These are phyloP conservation scores for Entosphenus tridentatus DNA, from an alignment of 2,113 vertebrate species.

Conservation along the genomic window DNA sequence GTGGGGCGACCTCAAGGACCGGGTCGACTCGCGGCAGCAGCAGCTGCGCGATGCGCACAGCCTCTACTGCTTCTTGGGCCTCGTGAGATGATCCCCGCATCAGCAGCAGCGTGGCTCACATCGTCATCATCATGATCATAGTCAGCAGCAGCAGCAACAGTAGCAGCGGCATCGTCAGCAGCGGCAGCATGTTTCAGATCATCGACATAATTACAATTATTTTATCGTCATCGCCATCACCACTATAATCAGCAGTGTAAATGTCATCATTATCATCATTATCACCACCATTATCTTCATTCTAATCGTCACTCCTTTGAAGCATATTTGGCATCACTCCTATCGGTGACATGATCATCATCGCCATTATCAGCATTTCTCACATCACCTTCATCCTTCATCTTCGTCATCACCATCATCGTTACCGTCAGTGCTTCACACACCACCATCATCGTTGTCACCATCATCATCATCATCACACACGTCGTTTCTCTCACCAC, in stretches of 20 bases:
- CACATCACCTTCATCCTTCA: no score
- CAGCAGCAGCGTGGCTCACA: no score
- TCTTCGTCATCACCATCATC: no score
- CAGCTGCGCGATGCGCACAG: slow-evolving; percentile 24
- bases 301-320: not conserved
- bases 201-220: not conserved
- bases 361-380: not conserved
- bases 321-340: not conserved
- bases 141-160: no score
- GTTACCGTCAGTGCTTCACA: no score
- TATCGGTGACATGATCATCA: not conserved
- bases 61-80: slow-evolving; percentile 31
- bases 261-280: not conserved
- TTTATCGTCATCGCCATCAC: not conserved
- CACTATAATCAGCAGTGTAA: slow-evolving; percentile 1
- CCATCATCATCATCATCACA: no score
- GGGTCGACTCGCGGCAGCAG: slow-evolving; percentile 23
- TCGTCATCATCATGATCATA: no score
- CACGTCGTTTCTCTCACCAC: no score
- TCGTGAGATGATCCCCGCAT: slow-evolving; percentile 19
- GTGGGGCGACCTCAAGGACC: slow-evolving; percentile 34
- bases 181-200: not conserved
- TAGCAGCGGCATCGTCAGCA: no score
- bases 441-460: no score
- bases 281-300: not conserved